Evolutionary conservation across 2,797 vertebrate genomes (phyloP).

Genomic region (Poecilia picta): DNA sequence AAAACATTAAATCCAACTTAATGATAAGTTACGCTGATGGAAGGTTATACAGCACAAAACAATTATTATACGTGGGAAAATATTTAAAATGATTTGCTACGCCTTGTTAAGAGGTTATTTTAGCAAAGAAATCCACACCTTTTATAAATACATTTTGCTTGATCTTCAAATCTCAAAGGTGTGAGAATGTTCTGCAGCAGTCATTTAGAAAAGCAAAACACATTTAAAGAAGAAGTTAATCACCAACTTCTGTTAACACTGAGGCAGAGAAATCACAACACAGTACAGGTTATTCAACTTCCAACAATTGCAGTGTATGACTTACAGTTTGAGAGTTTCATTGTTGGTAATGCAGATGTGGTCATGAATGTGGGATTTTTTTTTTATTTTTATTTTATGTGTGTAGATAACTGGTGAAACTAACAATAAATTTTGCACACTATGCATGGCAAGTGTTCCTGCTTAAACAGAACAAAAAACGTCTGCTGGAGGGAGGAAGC

Average conservation of each 20-base stretch:
- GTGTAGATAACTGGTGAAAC: neutral
- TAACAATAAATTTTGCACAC: neutral
- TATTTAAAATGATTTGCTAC: neutral
- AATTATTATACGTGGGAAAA: neutral
- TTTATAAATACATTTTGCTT: neutral
- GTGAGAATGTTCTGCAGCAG: neutral
- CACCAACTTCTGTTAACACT: neutral
- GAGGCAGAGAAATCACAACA: too few species aligned
- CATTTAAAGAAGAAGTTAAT: neutral
- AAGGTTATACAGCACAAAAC: neutral
- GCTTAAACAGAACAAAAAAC: neutral
- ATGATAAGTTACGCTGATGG: neutral
- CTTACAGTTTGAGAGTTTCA: neutral
- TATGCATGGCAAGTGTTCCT: neutral
- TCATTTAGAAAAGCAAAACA: neutral
- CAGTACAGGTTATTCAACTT: neutral
- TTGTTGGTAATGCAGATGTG: neutral
- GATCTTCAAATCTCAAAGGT: neutral
- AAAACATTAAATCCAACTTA: neutral
- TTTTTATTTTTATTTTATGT: neutral
- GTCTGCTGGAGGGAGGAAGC: neutral
- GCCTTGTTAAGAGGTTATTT: neutral
- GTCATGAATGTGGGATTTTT: neutral
- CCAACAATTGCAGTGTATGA: neutral
- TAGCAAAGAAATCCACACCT: neutral